Conservation (phyloP, 2,113 vertebrate species). For the Tetrao urogallus region DNA sequence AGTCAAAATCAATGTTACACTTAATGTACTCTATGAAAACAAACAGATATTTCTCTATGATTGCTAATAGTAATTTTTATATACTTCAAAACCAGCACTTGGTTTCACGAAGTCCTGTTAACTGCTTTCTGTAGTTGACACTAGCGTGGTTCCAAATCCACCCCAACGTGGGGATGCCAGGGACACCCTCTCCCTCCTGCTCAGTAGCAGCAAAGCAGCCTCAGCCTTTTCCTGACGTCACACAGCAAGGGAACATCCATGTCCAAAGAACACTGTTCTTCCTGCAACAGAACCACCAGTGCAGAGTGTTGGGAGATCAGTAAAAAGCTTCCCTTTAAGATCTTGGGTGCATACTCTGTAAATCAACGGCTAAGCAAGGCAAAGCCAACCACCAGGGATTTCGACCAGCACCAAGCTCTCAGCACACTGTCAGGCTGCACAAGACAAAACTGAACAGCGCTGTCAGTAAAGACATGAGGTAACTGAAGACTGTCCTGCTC, state of each 20-base stretch:
- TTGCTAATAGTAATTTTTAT: conserved; percentile 52
- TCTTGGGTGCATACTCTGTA: neutral
- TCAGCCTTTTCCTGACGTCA: neutral
- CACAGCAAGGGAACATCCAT: neutral
- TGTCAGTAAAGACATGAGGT: neutral
- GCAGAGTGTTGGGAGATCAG: neutral
- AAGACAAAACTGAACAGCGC: neutral
- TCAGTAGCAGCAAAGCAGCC: neutral
- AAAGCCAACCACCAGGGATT: neutral
- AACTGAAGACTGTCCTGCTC: conserved; percentile 5
- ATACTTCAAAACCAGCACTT: conserved; percentile 29
- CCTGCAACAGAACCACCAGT: neutral
- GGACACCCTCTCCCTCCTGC: neutral
- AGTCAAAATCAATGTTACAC: conserved; percentile 66
- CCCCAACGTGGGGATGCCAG: neutral
- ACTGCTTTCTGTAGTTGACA: conserved; percentile 42
- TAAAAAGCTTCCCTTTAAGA: neutral
- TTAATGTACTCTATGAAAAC: conserved; percentile 41
- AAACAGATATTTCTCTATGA: conserved; percentile 49
- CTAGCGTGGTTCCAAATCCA: neutral
- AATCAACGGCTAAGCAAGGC: neutral
- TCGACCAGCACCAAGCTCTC: neutral
- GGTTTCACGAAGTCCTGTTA: conserved; percentile 28
- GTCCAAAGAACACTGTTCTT: neutral
- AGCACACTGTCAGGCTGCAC: neutral